Evolutionary conservation across 1,140 invertebrate species (phyloP).

Genomic region (Drosophila seguyi): DNA sequence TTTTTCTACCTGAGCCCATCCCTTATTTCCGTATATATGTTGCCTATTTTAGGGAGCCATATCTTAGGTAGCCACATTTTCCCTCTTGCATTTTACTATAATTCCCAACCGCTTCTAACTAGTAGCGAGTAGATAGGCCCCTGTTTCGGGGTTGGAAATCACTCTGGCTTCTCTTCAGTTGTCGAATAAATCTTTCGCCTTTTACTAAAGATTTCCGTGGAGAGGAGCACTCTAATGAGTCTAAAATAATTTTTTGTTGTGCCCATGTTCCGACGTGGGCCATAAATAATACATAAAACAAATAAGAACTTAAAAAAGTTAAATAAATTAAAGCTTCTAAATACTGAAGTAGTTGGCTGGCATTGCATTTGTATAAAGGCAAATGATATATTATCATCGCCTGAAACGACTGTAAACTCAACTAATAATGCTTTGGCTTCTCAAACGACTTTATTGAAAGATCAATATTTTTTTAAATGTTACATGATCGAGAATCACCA

Average conservation of each 20-base stretch:
- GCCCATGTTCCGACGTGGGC: constrained; percentile 23
- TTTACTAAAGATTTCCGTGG: constrained; percentile 86
- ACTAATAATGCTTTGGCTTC: too few relatives aligned
- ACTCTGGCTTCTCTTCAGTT: constrained; percentile 84
- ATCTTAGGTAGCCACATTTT: too few relatives aligned
- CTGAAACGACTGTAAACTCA: too few relatives aligned
- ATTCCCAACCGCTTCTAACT: constrained; percentile 22
- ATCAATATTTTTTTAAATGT: too few relatives aligned
- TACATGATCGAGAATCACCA: not conserved
- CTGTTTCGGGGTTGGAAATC: not conserved
- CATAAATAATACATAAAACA: constrained; percentile 19
- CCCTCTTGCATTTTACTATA: not conserved
- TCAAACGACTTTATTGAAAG: not conserved
- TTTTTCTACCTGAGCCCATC: not conserved
- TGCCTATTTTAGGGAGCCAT: constrained; percentile 2
- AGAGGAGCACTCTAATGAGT: constrained; percentile 85
- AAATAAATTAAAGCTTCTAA: not conserved
- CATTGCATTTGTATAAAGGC: too few relatives aligned
- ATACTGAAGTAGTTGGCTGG: not conserved
- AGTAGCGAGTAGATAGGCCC: not conserved
- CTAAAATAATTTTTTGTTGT: constrained; percentile 53
- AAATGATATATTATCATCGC: not conserved
- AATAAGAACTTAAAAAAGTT: not conserved
- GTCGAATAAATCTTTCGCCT: constrained; percentile 86
- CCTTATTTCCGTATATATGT: not conserved